These are phyloP conservation scores for Paratrypauchen microcephalus DNA, from an alignment of 2,797 vertebrate genomes.

Conservation along the genomic window DNA sequence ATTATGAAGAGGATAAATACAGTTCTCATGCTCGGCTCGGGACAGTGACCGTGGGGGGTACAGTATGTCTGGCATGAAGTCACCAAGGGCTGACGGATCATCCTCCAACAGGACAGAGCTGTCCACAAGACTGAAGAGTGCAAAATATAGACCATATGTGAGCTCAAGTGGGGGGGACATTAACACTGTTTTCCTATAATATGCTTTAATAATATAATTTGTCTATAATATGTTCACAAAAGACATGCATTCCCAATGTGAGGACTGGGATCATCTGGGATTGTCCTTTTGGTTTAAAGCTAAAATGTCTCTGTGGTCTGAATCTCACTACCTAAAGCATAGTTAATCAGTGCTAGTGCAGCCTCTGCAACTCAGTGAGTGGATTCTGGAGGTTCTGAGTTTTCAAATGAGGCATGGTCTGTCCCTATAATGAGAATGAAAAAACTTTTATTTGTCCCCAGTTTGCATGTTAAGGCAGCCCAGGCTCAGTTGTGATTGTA, in stretches of 20 bases:
- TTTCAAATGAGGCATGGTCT: too few relatives aligned
- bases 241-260: not conserved
- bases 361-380: too few relatives aligned
- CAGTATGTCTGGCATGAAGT: constrained; percentile 61
- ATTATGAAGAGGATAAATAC: constrained; percentile 72
- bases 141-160: constrained; percentile 39
- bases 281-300: not conserved
- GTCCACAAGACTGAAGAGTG: constrained; percentile 54
- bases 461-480: too few relatives aligned
- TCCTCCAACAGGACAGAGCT: constrained; percentile 44
- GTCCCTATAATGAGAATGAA: too few relatives aligned
- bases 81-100: constrained; percentile 52
- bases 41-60: constrained; percentile 56
- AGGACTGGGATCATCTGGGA: not conserved
- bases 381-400: too few relatives aligned
- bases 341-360: too few relatives aligned
- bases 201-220: not conserved
- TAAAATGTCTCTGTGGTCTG: too few relatives aligned
- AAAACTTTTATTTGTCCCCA: too few relatives aligned
- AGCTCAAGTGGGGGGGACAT: constrained; percentile 20
- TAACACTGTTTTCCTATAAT: not conserved
- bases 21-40: constrained; percentile 60
- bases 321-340: too few relatives aligned
- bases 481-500: too few relatives aligned
- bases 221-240: not conserved